Base-by-base conservation (phyloP, 2,797 vertebrate genomes). In the Trichosurus vulpecula region DNA sequence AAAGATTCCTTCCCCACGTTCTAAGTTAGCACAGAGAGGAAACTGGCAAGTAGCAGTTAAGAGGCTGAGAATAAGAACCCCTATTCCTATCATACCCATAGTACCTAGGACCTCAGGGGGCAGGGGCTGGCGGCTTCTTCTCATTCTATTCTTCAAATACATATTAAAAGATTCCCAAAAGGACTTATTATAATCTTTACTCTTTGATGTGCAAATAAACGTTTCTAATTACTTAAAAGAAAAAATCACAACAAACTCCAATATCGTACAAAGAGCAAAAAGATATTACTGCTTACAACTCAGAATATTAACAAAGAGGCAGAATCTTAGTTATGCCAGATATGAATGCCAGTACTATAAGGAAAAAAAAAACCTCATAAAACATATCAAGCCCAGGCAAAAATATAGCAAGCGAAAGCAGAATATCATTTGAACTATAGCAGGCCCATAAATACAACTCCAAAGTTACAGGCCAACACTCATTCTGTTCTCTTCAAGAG, bases 181-280 rank as follows among this genome's bases (percentile, higher is more conserved):
- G 98, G 98, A 98, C 98, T 98, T 98, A 98, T 98, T 98, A 96
- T 92, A 98, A 98, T 98, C 97, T 98, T 98, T 97, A 97, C 97
- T 98, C 98, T 99, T 98, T 99, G 97, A 98, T 98, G 98, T 98
- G 98, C 97, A 98, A 98, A 98, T 98, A 98, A 98, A 98, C 97
- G 92, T 98, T 99, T 98, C 98, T 98, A 98, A 97, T 97, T 98
- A 98, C 98, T 98, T 97, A 47, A 95, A 98, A 97, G 92, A 92
- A 53, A n/a, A 97, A 97, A 96, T 95, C 96, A 98, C 96, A 97
- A 94, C 94, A 97, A 98, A 95, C 94, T 97, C 97, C 97, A 98
- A 96, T 96, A 98, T 98, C 98, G 97, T 95, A 98, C 95, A 98
- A 98, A 98, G 97, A 98, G 96, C 97, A 98, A 98, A 87, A 98